A percentile compares a stretch with the other conserved stretches of the same genome.
Conservation (phyloP, 2,888 invertebrate genomes). For the Mesorhabditis sp. region DNA sequence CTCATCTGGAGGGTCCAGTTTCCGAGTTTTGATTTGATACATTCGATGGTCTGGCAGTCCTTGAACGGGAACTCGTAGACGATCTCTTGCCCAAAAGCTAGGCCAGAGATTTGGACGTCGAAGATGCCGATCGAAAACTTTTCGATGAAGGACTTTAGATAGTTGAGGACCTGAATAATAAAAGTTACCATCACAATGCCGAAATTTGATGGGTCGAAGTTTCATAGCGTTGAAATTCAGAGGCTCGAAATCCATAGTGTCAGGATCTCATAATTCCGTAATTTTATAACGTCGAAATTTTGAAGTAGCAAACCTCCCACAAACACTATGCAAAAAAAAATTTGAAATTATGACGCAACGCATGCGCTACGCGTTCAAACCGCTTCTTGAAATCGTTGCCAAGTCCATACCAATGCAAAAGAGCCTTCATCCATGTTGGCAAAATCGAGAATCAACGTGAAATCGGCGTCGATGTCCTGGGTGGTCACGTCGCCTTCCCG, state of each 20-base stretch:
- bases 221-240: too few relatives aligned
- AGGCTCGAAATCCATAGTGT: too few relatives aligned
- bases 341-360: too few relatives aligned
- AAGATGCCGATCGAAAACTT: background rate
- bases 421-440: background rate
- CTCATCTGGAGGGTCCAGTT: background rate
- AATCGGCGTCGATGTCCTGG: background rate
- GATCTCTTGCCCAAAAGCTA: background rate
- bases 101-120: background rate
- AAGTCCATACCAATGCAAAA: too few relatives aligned
- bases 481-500: background rate
- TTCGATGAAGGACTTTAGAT: background rate
- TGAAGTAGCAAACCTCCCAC: too few relatives aligned
- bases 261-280: too few relatives aligned
- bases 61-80: background rate
- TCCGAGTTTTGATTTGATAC: background rate
- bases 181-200: too few relatives aligned
- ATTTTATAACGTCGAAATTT: too few relatives aligned
- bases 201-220: too few relatives aligned
- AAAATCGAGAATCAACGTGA: background rate
- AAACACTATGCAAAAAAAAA: too few relatives aligned
- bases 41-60: background rate
- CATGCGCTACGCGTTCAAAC: too few relatives aligned
- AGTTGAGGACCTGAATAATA: background rate
- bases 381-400: too few relatives aligned